Percentiles rank a stretch among this genome's conserved stretches.
phyloP scores from a whole-genome alignment of 2,797 vertebrate genomes.

The Spinus pinus region DNA sequence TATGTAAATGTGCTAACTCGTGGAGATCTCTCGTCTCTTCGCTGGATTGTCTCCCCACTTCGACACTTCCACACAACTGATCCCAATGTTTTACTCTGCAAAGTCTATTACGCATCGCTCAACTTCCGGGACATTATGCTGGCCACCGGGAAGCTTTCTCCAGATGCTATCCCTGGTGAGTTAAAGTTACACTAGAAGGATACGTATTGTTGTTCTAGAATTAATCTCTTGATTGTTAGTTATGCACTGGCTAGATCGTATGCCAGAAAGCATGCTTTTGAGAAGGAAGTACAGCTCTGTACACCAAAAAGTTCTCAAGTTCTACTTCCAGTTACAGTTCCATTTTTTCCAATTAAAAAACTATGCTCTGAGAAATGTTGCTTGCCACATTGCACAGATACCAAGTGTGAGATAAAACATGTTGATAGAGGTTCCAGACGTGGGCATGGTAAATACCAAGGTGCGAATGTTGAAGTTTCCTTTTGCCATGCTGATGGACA shows the following conservation, averaged over 20 bases:
- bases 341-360: background rate
- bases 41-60: slow-evolving; percentile 91
- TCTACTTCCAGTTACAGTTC: background rate
- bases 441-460: no score
- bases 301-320: background rate
- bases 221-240: background rate
- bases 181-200: background rate
- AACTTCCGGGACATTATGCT: slow-evolving; percentile 98
- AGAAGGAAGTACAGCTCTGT: background rate
- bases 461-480: background rate
- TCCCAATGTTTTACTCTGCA: slow-evolving; percentile 79
- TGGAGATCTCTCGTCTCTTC: slow-evolving; percentile 92
- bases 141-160: slow-evolving; percentile 93
- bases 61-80: slow-evolving; percentile 68
- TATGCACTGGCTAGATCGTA: background rate
- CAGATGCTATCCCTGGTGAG: slow-evolving; percentile 94
- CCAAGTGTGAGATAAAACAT: background rate
- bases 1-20: slow-evolving; percentile 91
- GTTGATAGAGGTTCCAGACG: background rate
- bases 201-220: background rate
- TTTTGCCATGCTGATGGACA: background rate
- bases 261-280: background rate
- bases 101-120: slow-evolving; percentile 89
- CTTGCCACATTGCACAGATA: background rate
- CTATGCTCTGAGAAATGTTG: background rate